A percentile compares a stretch with the other conserved stretches of the same genome.
Conservation (phyloP, 2,113 vertebrate genomes). For the Arizona elegans region DNA sequence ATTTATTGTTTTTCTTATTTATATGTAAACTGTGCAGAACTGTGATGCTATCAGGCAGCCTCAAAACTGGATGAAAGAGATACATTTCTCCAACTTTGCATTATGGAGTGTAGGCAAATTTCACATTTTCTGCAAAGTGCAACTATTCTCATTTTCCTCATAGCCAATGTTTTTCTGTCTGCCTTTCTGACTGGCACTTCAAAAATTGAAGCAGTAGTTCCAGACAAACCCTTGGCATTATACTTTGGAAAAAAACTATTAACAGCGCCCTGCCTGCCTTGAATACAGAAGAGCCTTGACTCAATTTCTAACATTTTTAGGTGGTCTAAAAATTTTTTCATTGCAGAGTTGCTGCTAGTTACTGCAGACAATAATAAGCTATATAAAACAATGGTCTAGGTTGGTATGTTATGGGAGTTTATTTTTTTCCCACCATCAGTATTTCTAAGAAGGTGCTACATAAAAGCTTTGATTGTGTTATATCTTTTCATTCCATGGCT, state of each 20-base stretch:
- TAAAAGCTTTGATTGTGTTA: slow-evolving; percentile 22
- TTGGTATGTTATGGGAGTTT: neutral
- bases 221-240: neutral
- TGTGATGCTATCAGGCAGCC: neutral
- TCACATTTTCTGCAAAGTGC: neutral
- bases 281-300: neutral
- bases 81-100: neutral
- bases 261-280: neutral
- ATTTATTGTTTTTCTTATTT: neutral
- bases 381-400: neutral
- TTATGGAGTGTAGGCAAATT: neutral
- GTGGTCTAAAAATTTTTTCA: neutral
- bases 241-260: neutral
- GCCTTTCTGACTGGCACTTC: neutral
- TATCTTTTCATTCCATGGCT: slow-evolving; percentile 10
- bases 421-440: neutral
- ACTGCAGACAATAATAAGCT: neutral
- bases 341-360: neutral
- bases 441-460: slow-evolving; percentile 17
- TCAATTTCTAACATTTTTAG: neutral
- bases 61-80: neutral
- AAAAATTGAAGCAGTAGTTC: neutral
- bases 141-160: neutral
- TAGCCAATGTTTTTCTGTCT: neutral
- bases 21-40: neutral